Evolutionary conservation across 92 coral and sea anemone species (phyloP), one percentile per base, ranked within the genome.

Genomic region (Porites evermanni): DNA sequence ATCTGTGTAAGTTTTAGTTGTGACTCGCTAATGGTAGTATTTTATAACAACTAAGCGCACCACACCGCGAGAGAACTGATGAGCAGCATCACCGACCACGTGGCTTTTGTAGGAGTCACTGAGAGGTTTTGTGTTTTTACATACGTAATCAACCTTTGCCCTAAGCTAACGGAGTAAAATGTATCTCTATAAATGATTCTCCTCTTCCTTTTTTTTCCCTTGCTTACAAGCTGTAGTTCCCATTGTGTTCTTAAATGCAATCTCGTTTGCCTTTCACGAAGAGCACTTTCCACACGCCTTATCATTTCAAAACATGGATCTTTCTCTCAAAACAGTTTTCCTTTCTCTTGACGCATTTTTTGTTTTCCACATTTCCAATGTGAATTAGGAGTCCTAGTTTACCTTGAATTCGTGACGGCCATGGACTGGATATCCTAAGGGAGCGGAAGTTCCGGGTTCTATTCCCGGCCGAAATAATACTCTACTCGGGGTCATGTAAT

Each of bases 11-110:
- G 13, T 11, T 11, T 56, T 8, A 11, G 16, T 56, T 20, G 19
- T 50, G 44, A 19, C 47, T 1, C 53, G 14, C 72, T 79, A 50
- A 79, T 50, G 44, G 11, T 19, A 50, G 1, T 47, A 32, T 47
- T 56, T 56, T 64, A 50, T 38, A 79, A 70, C 23, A 7, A 65
- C 71, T 64, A n/a, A 79, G 50, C 2, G 83, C 72, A 79, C 83
- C 11, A 12, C 8, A 19, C 21, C 12, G 3, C 23, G 32, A 50
- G 20, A 76, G 80, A 59, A 20, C 54, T 29, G 68, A 16, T n/a
- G 10, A 38, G 4, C 21, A 50, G 21, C 83, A 19, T 14, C 61
- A 53, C 13, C 14, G 44, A 2, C 2, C 80, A 56, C 20, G 53
- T 13, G 17, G 3, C 44, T 64, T 29, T 12, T 14, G 20, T 4